Evolutionary conservation across 1,140 invertebrate genomes (phyloP).

Genomic region (Drosophila athabasca): DNA sequence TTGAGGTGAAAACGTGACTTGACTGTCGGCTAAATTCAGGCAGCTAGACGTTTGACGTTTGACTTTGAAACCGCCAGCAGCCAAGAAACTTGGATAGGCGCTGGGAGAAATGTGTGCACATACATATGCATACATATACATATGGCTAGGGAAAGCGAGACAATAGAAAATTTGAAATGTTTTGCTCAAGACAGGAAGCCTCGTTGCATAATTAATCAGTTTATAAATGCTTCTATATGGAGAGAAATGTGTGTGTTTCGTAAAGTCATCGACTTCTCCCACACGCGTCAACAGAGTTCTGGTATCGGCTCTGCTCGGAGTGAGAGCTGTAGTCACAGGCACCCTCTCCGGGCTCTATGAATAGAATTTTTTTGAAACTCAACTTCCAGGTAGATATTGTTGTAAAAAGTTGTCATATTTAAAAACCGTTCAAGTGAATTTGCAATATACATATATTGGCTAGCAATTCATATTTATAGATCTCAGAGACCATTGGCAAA

Average conservation of each 20-base stretch:
- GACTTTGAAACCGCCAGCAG: conserved; percentile 57
- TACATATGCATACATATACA: conserved; percentile 22
- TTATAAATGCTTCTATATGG: conserved; percentile 53
- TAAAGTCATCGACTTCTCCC: conserved; percentile 21
- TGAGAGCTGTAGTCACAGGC: no score
- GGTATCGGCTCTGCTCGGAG: background rate
- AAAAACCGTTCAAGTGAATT: no score
- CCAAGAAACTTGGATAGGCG: conserved; percentile 26
- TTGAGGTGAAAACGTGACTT: conserved; percentile 59
- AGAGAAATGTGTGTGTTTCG: conserved; percentile 5
- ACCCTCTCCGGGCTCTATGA: no score
- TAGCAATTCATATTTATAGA: no score
- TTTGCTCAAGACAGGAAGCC: conserved; percentile 78
- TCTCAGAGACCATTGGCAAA: no score
- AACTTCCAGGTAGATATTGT: no score
- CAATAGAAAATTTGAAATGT: conserved; percentile 40
- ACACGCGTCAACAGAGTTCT: no score
- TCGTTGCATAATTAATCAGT: conserved; percentile 73
- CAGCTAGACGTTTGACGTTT: conserved; percentile 34
- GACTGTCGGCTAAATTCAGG: conserved; percentile 58
- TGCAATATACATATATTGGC: no score
- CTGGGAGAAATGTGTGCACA: conserved; percentile 17
- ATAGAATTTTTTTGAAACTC: no score
- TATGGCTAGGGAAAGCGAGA: conserved; percentile 1
- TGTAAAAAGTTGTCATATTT: no score